These are phyloP conservation scores for Pungitius pungitius DNA, from an alignment of 2,113 vertebrate species.

Conservation along the genomic window DNA sequence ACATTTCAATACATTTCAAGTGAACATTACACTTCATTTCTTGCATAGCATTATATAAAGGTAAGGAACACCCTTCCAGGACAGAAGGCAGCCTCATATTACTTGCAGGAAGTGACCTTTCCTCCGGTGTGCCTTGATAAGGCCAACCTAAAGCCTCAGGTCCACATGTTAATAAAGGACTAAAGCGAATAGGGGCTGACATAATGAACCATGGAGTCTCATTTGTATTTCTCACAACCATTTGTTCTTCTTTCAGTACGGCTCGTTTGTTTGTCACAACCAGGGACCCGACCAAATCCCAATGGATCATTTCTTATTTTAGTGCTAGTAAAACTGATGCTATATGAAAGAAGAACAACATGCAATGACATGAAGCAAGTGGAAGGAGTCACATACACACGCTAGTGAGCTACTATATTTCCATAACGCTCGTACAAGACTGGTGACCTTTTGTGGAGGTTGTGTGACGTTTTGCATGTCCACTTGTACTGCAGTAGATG, in stretches of 20 bases:
- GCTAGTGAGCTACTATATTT: neutral
- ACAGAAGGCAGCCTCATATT: constrained; percentile 62
- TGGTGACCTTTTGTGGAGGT: neutral
- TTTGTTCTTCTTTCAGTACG: constrained; percentile 24
- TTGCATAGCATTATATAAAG: constrained; percentile 22
- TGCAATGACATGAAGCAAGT: neutral
- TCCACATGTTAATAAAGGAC: constrained; percentile 64
- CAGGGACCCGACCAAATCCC: neutral
- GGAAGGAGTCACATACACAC: no score
- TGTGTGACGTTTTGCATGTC: neutral
- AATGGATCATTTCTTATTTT: neutral
- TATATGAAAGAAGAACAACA: neutral
- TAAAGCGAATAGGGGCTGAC: constrained; percentile 65
- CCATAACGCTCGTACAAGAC: neutral
- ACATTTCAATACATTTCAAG: constrained; percentile 19
- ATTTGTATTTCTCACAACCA: constrained; percentile 58
- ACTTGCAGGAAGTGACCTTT: constrained; percentile 76
- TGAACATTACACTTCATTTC: constrained; percentile 20
- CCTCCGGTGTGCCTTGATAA: constrained; percentile 70
- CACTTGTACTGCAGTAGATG: neutral
- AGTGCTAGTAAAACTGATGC: neutral
- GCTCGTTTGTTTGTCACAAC: neutral
- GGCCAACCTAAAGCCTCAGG: constrained; percentile 67
- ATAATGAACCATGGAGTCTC: constrained; percentile 76
- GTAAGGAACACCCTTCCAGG: constrained; percentile 20